Base-by-base conservation (phyloP, 30 jellyfish, hydroid and myxozoan species). In the Aurelia sp. region DNA sequence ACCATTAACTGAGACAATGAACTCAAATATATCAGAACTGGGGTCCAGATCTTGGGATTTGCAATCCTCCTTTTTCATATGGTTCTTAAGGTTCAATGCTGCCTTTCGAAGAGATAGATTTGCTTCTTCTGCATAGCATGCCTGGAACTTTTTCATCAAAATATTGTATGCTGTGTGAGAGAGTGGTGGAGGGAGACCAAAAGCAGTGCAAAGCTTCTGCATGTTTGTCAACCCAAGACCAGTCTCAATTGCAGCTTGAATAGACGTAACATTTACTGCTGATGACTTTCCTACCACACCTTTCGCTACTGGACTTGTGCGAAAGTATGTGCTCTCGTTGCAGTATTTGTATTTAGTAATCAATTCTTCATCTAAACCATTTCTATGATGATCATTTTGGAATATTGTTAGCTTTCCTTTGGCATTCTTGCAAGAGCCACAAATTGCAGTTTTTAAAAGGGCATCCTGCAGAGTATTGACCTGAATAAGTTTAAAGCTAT, bases 201-300 rank as follows among this genome's bases (percentile, higher is more conserved):
- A 62, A 62, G 72, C 72, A 62, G 72, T 62, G 72, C 21, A 62
- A 62, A 62, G 72, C 72, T 62, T 62, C 27, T 62, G 72, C 72
- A 62, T 18, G 27, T 62, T 2, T 62, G 72, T 62, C 72, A 62
- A 40, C 72, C 72, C 21, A 62, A 62, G 72, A 62, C 72, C 72
- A 62, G 72, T 62, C 72, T 62, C 72, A 62, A 62, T 62, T 18
- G 40, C 72, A 62, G 72, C 72, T 62, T 62, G 72, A 62, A 17
- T 9, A 1, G 40, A 12, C 72, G 41, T 62, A 40, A 62, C 20
- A 40, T 62, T 62, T 62, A 18, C 17, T 62, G 20, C 72, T 62
- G 73, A 62, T 62, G 73, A 62, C 73, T 18, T 62, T 62, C 73
- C 73, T 62, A 40, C 73, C 30, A 11, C 73, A 62, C 73, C 73